Conservation (phyloP, 2,888 invertebrate genomes). For the Chironomus riparius region DNA sequence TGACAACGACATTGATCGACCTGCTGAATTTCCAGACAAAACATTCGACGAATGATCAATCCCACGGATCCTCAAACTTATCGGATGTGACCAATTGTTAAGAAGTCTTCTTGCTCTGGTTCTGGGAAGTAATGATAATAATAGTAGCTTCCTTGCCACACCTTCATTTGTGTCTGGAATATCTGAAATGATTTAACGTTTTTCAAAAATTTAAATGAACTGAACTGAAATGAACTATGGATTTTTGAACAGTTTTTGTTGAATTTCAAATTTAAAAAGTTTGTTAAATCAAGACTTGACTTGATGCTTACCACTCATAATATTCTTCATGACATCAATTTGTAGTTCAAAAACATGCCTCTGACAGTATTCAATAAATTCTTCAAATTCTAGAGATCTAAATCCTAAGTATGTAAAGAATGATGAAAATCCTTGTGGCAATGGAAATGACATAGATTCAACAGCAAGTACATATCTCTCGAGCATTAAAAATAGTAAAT, state of each 20-base stretch:
- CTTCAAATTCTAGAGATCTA: conserved; percentile 62
- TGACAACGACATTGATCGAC: conserved; percentile 29
- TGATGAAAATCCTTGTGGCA: conserved; percentile 80
- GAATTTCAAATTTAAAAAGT: too few relatives aligned
- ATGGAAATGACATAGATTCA: conserved; percentile 69
- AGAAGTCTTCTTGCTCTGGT: conserved; percentile 68
- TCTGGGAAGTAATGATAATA: conserved; percentile 64
- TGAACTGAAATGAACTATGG: background rate
- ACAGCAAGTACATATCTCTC: conserved; percentile 75
- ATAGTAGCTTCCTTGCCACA: conserved; percentile 60
- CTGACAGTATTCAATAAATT: conserved; percentile 76
- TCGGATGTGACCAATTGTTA: conserved; percentile 67
- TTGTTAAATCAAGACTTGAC: too few relatives aligned
- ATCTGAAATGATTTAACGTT: conserved; percentile 35
- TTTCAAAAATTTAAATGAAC: background rate
- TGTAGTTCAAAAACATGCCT: conserved; percentile 78
- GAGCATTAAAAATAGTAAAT: conserved; percentile 64
- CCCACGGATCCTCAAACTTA: conserved; percentile 67
- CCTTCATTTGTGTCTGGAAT: conserved; percentile 47
- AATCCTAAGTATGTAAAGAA: conserved; percentile 83
- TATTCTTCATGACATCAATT: conserved; percentile 77
- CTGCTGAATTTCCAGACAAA: conserved; percentile 58
- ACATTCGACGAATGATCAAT: conserved; percentile 73
- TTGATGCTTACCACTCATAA: conserved; percentile 57
- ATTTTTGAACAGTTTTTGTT: background rate